Base-by-base conservation (phyloP, 1,140 invertebrate species). In the Venturia canescens region DNA sequence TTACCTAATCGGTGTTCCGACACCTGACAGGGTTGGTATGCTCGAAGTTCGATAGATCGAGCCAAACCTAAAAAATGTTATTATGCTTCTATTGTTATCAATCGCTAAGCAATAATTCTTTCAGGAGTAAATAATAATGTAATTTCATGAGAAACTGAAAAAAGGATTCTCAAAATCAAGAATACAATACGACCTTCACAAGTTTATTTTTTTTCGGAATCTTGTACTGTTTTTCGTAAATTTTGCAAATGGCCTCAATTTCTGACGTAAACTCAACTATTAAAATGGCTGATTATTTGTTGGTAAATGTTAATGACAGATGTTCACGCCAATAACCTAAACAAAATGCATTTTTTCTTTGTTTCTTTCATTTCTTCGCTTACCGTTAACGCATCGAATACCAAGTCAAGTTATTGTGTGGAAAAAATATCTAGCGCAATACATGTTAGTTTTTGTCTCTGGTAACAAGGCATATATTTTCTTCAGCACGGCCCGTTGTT, bases 31-130 rank as follows among this genome's bases (percentile, higher is more conserved):
- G 90, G 96, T 96, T 92, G 96, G 96, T 93, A 97, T 97, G 93
- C 96, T 97, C 89, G 96, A 97, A 87, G 96, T 95, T 94, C 96
- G 94, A 94, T 96, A 95, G 93, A 97, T 96, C 91, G 94, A 94
- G 87, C 92, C 90, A 86, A 90, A 88, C 90, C 92, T 93, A 91
- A 88, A 92, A 90, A 86, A 86, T 84, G 84, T 90, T 88, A 81
- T 86, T 83, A 86, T 34, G 85, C 80, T 79, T 82, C 70, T 80
- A 82, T 75, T 81, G 83, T 88, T 85, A 88, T 85, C 81, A 57
- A 80, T 87, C 83, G 79, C 80, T 79, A 77, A 85, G 78, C 76
- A 63, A 83, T 82, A 82, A 79, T 83, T 29, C 26, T 60, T 60
- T 76, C 29, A 18, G 15, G n/a, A 18, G 18, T 69, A 34, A 13